Base-by-base conservation (phyloP, 2,888 invertebrate species). In the Lepidocyrtoides sp. region DNA sequence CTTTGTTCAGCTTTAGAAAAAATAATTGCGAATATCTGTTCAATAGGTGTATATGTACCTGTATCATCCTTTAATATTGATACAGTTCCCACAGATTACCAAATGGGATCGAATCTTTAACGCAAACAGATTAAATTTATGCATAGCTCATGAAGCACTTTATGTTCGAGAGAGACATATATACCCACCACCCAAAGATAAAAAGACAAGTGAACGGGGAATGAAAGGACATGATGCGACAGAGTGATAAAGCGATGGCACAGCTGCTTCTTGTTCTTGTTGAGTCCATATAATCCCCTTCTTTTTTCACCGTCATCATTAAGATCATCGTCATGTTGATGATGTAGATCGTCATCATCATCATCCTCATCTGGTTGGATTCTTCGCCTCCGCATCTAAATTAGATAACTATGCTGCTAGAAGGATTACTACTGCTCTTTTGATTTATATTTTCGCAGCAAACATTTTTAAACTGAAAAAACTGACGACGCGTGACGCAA, bases 221-320 rank as follows among this genome's bases (percentile, higher is more conserved):
- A 79, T 17, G 36, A 0, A 12, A 41, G 41, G 32, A 63, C 63
- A 63, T 63, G 83, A 84, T 84, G 69, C 32, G 84, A 69, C 69
- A 51, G 69, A 69, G 51, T 84, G 66, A 84, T 54, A 84, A 84
- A 84, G 51, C 54, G 84, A 84, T 20, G 60, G 69, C 69, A 51
- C 84, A 84, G 84, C 84, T 84, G 84, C 32, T 48, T 23, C 82
- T 14, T 82, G 63, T 57, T 60, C 17, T 32, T 84, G 51, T 63
- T 66, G 66, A 63, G 41, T 83, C 66, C 83, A 48, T 36, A 20
- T 84, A 84, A 84, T 84, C 69, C 36, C 44, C 23, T 51, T n/a
- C 81, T 60, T 60, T 81, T 81, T 60, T 57, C 54, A 57, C n/a
- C 79, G 23, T 57, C 32, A 77, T 17, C 51, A 75, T 12, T 26